Evolutionary conservation across 2,888 invertebrate species (phyloP).

Genomic region (Calameuta filiformis): DNA sequence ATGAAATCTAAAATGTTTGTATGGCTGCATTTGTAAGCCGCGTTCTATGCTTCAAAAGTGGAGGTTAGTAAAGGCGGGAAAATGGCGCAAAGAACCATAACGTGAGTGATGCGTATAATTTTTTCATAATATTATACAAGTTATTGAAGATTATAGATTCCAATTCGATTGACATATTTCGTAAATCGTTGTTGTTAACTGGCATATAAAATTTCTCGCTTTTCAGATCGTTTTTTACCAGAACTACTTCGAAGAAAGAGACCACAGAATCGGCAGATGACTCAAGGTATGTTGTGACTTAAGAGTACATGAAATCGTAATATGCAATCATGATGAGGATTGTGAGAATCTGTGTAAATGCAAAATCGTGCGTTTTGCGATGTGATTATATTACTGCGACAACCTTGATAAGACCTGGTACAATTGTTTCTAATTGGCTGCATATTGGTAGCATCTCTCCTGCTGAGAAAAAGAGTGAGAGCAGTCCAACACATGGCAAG

Average conservation of each 20-base stretch:
- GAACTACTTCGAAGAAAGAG: conserved; percentile 43
- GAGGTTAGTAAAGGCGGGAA: conserved; percentile 36
- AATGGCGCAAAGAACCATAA: conserved; percentile 56
- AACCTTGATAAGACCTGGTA: conserved; percentile 12
- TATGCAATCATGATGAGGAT: conserved; percentile 35
- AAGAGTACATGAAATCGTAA: conserved; percentile 6
- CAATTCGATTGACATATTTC: not conserved
- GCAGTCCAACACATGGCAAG: conserved; percentile 32
- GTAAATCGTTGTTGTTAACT: not conserved
- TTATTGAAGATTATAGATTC: not conserved
- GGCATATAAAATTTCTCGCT: conserved; percentile 18
- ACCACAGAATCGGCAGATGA: conserved; percentile 27
- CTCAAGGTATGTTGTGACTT: conserved; percentile 44
- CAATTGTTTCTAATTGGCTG: conserved; percentile 41
- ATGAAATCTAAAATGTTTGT: not conserved
- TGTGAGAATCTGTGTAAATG: conserved; percentile 14
- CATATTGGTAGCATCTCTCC: conserved; percentile 34
- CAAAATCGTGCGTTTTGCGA: conserved; percentile 17
- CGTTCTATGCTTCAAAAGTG: not conserved
- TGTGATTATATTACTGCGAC: conserved; percentile 13
- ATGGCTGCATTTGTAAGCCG: not conserved
- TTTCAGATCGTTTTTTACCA: conserved; percentile 65
- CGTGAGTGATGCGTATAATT: conserved; percentile 50
- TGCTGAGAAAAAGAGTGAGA: conserved; percentile 25
- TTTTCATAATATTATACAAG: conserved; percentile 9